phyloP scores from a whole-genome alignment of 1,140 invertebrate genomes.

The Planococcus citri region DNA sequence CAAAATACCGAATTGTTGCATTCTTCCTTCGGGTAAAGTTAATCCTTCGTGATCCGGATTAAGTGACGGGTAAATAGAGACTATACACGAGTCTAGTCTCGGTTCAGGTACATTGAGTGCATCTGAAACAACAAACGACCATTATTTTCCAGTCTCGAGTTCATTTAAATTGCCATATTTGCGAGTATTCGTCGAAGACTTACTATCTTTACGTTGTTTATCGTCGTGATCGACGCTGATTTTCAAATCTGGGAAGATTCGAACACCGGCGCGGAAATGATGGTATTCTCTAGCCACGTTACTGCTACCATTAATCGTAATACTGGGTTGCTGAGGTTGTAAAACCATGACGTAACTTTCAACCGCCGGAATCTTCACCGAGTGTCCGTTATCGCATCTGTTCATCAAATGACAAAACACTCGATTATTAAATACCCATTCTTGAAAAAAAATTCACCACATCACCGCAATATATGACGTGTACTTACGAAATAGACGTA shows the following conservation, averaged over 20 bases:
- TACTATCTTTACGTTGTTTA: constrained; percentile 33
- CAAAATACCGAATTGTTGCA: constrained; percentile 55
- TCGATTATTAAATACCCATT: neutral
- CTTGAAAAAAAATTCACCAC: neutral
- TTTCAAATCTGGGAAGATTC: constrained; percentile 67
- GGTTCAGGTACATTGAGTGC: constrained; percentile 30
- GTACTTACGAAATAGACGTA: constrained; percentile 55
- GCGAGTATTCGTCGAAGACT: constrained; percentile 16
- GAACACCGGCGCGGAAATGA: constrained; percentile 67
- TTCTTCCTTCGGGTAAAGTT: constrained; percentile 57
- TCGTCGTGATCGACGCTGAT: constrained; percentile 48
- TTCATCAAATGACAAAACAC: constrained; percentile 8
- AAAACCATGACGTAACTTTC: constrained; percentile 79
- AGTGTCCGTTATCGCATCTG: constrained; percentile 55
- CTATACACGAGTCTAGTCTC: constrained; percentile 74
- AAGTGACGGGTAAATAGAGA: constrained; percentile 82
- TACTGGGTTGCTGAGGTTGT: constrained; percentile 68
- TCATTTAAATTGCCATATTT: too few species aligned
- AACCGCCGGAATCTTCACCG: constrained; percentile 55
- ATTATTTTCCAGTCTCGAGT: neutral
- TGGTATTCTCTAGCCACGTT: constrained; percentile 74
- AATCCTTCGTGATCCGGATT: constrained; percentile 88
- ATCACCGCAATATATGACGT: neutral
- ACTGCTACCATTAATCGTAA: constrained; percentile 66
- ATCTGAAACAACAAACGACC: constrained; percentile 24